Base-by-base conservation (phyloP, 2,888 invertebrate species). In the Nasonovia ribisnigri region DNA sequence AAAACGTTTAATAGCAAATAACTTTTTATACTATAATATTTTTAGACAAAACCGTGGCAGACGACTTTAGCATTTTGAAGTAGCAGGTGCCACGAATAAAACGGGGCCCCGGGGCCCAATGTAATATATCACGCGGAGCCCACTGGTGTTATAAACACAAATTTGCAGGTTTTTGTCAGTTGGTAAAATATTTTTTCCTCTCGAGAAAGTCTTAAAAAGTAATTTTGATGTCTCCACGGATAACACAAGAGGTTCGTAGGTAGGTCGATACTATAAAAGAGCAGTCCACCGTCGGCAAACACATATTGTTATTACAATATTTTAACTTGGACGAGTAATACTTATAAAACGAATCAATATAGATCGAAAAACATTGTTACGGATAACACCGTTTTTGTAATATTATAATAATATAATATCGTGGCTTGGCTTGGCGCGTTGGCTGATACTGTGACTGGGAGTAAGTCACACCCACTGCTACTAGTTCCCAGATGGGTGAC, bases 121-220 rank as follows among this genome's bases (percentile, higher is more conserved):
- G 36, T 36, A 29, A 60, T 60, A 77, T 77, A 77, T 77, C 77
- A 77, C 20, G 8, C 77, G 36, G 77, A 36, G 20, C 36, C 20
- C 36, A 77, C 77, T 36, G 77, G 77, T 86, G 46, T 86, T 46
- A 86, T 86, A 86, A 77, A 86, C 86, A 86, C 29, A 86, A 46
- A 86, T 86, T 29, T 26, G 43, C 13, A 86, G 29, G 13, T 86
- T 86, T 86, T 46, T 46, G 43, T 86, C 13, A 46, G 43, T 43
- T 86, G 43, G 86, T 86, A 46, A 43, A 43, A 86, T 86, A 86
- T 86, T 86, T 86, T 54, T 48, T 13, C 26, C 36, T 77, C 36
- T 77, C 20, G 20, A 77, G 77, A 77, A 77, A 77, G 77, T 77
- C 77, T 77, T 77, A 36, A 36, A 77, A 77, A 77, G 77, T 77